Evolutionary conservation across 2,113 vertebrate species (phyloP).

Genomic region (Phocoena phocoena): DNA sequence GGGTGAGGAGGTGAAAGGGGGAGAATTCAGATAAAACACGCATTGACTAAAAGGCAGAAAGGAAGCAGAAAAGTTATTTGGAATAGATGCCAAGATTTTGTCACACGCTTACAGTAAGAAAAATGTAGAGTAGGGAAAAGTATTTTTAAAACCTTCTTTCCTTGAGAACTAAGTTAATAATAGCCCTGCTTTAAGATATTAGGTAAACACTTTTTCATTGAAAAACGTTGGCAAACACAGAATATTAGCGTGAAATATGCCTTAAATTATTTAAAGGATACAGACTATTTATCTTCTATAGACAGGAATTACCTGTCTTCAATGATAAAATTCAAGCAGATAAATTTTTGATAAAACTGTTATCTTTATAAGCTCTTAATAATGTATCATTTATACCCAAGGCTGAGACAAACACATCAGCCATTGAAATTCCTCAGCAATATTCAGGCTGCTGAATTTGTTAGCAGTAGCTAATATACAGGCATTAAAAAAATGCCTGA

Average conservation of each 20-base stretch:
- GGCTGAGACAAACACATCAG: background rate
- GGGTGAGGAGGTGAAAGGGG: background rate
- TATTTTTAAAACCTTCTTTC: conserved; percentile 39
- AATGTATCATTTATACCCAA: background rate
- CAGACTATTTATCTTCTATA: background rate
- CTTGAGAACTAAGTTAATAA: conserved; percentile 53
- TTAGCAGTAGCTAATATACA: background rate
- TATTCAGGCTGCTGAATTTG: background rate
- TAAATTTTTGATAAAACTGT: background rate
- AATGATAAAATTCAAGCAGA: conserved; percentile 24
- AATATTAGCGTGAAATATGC: background rate
- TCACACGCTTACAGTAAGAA: conserved; percentile 44
- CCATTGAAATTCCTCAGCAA: background rate
- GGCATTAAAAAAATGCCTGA: background rate
- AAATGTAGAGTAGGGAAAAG: conserved; percentile 7
- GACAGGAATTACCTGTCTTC: conserved; percentile 7
- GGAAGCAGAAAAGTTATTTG: conserved; percentile 35
- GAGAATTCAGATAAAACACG: background rate
- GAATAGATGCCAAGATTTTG: conserved; percentile 42
- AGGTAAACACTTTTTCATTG: conserved; percentile 18
- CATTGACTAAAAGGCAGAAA: conserved; percentile 26
- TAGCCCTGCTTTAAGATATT: conserved; percentile 5
- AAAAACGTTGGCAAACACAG: background rate
- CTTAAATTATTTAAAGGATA: conserved; percentile 22
- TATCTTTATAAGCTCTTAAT: background rate